Evolutionary conservation across 53 echinoderm and acorn worm genomes (phyloP), one percentile per base, ranked within the genome.

Genomic region (Hippasteria phrygiana): DNA sequence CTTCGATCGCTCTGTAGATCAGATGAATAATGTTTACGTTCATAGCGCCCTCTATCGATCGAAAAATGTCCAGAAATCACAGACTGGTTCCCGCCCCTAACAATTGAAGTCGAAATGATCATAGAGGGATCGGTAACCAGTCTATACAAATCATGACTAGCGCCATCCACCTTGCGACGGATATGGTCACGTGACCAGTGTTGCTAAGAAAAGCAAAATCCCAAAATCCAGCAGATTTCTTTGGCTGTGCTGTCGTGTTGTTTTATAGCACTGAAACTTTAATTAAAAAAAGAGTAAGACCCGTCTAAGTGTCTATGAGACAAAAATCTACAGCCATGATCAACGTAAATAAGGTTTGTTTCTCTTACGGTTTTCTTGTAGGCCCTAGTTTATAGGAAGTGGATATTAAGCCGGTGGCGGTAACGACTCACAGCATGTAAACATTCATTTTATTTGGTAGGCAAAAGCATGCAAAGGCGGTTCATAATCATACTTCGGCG

Each of bases 201-300:
- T 85, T 85, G 85, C 85, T 85, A 85, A 85, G 85, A 81, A 78
- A 78, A n/a, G n/a, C n/a, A n/a, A 78, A 55, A 78, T 55, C 16
- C 38, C n/a, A 1, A 47, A 17, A 4, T 56, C 20, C 3, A 8
- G 1, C 26, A 22, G 43, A 72, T 27, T 64, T 29, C 2, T 3
- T 8, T 3, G 4, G 13, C 8, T 3, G 24, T 64, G 29, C 29
- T 64, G 5, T 64, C 28, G 55, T 55, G 9, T 55, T 3, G 18
- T 8, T 55, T 16, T 7, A 20, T 51, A 1, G 51, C 2, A 18
- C 22, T 20, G n/a, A 17, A 59, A 5, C 26, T 59, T 45, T 59
- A 45, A 45, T 7, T 45, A 45, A 11, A 45, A 7, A 11, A 45
- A 45, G 11, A 45, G 46, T 45, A 7, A 7, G 46, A n/a, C 46